phyloP scores from a whole-genome alignment of 2,113 vertebrate species.

The Dolichallabes microphthalmus region DNA sequence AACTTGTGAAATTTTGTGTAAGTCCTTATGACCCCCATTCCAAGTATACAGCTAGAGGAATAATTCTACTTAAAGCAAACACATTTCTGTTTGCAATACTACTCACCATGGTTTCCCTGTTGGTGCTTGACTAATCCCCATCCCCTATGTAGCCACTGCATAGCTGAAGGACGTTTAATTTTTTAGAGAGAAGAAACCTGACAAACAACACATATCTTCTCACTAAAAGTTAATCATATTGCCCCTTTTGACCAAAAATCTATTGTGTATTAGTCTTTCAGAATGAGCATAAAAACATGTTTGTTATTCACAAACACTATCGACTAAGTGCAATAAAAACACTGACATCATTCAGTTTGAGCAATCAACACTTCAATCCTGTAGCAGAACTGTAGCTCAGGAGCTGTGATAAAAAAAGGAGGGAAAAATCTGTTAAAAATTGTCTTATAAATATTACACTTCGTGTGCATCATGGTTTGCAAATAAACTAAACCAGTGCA shows the following conservation, averaged over 20 bases:
- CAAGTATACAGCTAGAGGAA: background rate
- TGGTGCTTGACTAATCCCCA: background rate
- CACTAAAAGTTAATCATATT: background rate
- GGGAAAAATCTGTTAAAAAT: background rate
- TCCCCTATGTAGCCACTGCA: background rate
- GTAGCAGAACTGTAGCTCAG: background rate
- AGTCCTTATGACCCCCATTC: background rate
- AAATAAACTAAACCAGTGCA: too few species aligned
- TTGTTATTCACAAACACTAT: background rate
- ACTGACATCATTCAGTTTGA: background rate
- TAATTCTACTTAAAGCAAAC: background rate
- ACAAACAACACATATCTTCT: background rate
- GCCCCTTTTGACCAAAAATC: background rate
- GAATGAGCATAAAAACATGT: background rate
- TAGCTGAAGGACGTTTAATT: background rate
- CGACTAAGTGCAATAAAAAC: background rate
- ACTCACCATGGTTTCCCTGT: background rate
- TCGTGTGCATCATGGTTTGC: too few species aligned
- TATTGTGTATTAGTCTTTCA: background rate
- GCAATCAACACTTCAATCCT: background rate
- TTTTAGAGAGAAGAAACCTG: background rate
- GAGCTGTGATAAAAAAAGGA: background rate
- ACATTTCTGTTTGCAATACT: background rate
- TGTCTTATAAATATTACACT: too few species aligned
- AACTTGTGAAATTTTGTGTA: background rate